Conservation (phyloP, 1,140 invertebrate species). For the Meteorus sp. region DNA sequence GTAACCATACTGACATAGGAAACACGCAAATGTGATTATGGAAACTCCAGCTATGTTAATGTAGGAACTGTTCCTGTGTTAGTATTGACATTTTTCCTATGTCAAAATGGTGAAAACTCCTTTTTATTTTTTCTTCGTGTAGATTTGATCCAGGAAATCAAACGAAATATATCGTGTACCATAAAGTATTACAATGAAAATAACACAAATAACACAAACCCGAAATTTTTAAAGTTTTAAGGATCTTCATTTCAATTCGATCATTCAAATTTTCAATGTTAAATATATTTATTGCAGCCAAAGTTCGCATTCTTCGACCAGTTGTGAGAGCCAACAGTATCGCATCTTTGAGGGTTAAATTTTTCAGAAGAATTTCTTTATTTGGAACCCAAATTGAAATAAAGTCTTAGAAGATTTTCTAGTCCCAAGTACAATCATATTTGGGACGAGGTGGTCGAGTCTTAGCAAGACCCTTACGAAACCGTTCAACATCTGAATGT, state of each 20-base stretch:
- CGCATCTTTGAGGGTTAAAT: conserved; percentile 29
- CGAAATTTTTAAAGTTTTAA: no score
- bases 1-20: no score
- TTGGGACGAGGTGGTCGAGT: conserved; percentile 30
- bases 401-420: conserved; percentile 29
- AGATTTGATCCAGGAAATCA: no score
- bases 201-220: no score
- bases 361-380: conserved; percentile 23
- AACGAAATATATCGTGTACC: no score
- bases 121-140: no score
- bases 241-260: conserved; percentile 10
- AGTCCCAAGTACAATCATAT: conserved; percentile 34
- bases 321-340: conserved; percentile 30
- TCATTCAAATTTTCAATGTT: conserved; percentile 10
- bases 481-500: conserved; percentile 28
- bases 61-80: no score
- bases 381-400: conserved; percentile 14
- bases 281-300: conserved; percentile 13
- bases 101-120: no score
- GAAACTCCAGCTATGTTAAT: no score
- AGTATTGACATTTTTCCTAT: no score
- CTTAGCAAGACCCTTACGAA: conserved; percentile 32
- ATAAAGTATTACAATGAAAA: no score
- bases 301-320: conserved; percentile 28
- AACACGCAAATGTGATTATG: no score